A percentile compares a stretch with the other conserved stretches of the same genome.
Evolutionary conservation across 2,797 vertebrate genomes (phyloP).

Genomic region (Enteromius radiatus): DNA sequence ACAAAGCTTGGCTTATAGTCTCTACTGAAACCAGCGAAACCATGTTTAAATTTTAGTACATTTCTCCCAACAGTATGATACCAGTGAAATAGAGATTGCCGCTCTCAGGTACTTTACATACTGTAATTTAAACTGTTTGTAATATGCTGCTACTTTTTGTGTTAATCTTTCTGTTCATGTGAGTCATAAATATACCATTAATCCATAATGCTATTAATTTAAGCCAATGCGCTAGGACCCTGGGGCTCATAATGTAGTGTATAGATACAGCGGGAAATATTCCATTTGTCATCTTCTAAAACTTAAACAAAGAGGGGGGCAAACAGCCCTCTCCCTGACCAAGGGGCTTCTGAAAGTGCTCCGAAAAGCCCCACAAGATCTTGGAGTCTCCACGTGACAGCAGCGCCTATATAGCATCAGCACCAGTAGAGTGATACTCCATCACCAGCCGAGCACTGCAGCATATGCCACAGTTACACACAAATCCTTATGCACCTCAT

Average conservation of each 20-base stretch:
- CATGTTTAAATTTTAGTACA: neutral
- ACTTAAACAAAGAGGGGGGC: conserved; percentile 66
- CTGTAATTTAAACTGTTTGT: neutral
- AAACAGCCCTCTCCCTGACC: conserved; percentile 36
- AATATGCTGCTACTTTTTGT: too few relatives aligned
- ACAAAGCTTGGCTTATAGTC: neutral
- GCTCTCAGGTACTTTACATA: neutral
- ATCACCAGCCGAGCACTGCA: conserved; percentile 65
- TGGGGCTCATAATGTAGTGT: conserved; percentile 56
- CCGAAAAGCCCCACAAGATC: conserved; percentile 66
- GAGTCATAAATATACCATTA: neutral
- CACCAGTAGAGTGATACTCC: conserved; percentile 73
- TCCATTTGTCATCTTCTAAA: conserved; percentile 76
- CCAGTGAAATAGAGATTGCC: neutral
- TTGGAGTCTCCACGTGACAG: conserved; percentile 78
- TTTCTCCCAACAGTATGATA: neutral
- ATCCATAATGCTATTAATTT: neutral
- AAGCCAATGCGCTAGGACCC: conserved; percentile 73
- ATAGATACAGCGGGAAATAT: conserved; percentile 53
- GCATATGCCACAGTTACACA: conserved; percentile 43
- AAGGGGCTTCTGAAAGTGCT: conserved; percentile 56
- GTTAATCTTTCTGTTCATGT: neutral
- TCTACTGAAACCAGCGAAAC: neutral
- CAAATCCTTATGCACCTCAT: conserved; percentile 62
- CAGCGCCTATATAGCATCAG: conserved; percentile 83